phyloP scores from a whole-genome alignment of 1,140 invertebrate genomes.

The Ceratoteleas bidentatus region DNA sequence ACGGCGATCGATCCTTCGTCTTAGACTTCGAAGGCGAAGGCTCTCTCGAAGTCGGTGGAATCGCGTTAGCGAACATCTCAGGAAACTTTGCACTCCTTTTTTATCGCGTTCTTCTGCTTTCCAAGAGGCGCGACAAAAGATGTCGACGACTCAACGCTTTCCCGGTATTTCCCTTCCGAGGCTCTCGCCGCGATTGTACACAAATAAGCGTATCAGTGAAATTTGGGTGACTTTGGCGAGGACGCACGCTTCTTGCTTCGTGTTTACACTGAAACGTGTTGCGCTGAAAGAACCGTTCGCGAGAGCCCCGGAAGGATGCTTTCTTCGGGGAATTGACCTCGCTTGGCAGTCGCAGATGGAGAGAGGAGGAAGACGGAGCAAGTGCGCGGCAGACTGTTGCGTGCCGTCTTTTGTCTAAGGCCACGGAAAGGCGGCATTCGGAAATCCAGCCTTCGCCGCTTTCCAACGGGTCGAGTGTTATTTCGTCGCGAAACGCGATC shows the following conservation, averaged over 20 bases:
- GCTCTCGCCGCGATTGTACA: neutral
- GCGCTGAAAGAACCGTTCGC: slow-evolving; percentile 49
- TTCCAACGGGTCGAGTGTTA: slow-evolving; percentile 8
- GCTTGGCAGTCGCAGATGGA: slow-evolving; percentile 20
- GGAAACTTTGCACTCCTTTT: too few relatives aligned
- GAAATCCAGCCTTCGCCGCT: slow-evolving; percentile 28
- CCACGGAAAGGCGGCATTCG: slow-evolving; percentile 22
- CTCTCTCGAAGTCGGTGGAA: neutral
- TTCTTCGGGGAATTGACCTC: slow-evolving; percentile 72
- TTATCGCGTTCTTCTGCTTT: too few relatives aligned
- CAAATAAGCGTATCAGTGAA: slow-evolving; percentile 12
- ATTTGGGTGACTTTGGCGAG: slow-evolving; percentile 29
- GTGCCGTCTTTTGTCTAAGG: slow-evolving; percentile 43
- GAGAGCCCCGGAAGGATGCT: slow-evolving; percentile 72
- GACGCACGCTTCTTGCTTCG: neutral
- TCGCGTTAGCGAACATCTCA: neutral
- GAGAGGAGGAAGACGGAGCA: slow-evolving; percentile 27
- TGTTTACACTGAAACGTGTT: slow-evolving; percentile 45
- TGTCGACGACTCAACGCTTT: neutral
- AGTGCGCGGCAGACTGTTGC: slow-evolving; percentile 23
- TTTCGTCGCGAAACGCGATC: slow-evolving; percentile 19
- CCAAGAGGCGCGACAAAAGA: neutral
- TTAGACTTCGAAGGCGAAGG: too few relatives aligned
- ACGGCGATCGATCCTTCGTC: too few relatives aligned
- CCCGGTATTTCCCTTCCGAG: neutral